Evolutionary conservation across 1,140 invertebrate genomes (phyloP).

Genomic region (Sitophilus oryzae): DNA sequence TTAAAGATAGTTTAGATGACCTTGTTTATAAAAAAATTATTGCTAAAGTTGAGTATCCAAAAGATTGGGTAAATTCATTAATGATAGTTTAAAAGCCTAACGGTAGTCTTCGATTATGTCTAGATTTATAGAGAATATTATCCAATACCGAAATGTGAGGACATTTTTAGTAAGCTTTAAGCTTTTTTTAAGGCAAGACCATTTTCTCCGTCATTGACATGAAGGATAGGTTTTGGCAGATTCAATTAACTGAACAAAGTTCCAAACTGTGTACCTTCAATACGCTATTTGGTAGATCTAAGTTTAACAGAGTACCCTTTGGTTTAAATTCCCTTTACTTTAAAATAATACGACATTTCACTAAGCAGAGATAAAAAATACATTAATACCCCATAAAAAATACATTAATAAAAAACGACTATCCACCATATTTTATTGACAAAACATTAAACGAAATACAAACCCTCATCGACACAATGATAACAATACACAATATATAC

Average conservation of each 20-base stretch:
- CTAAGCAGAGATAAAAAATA: too few species aligned
- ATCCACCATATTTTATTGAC: too few species aligned
- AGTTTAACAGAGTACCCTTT: slow-evolving; percentile 39
- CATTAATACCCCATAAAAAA: too few species aligned
- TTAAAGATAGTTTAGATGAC: neutral
- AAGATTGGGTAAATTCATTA: slow-evolving; percentile 9
- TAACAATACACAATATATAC: too few species aligned
- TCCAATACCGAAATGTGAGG: neutral
- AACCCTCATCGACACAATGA: too few species aligned
- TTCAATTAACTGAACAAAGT: slow-evolving; percentile 42
- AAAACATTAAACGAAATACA: too few species aligned
- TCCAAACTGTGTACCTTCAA: slow-evolving; percentile 45
- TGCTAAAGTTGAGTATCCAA: slow-evolving; percentile 7
- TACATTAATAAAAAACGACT: too few species aligned
- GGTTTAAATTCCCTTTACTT: slow-evolving; percentile 39
- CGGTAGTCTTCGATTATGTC: neutral
- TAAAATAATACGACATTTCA: too few species aligned
- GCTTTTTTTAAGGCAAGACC: neutral
- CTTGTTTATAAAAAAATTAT: neutral
- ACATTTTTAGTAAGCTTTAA: slow-evolving; percentile 1
- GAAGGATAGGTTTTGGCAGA: slow-evolving; percentile 34
- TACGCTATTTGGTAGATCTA: slow-evolving; percentile 29
- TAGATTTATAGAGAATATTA: too few species aligned
- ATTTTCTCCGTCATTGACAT: neutral
- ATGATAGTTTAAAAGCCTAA: slow-evolving; percentile 3